Evolutionary conservation across 1,140 invertebrate species (phyloP).

Genomic region (Lucilia cuprina): DNA sequence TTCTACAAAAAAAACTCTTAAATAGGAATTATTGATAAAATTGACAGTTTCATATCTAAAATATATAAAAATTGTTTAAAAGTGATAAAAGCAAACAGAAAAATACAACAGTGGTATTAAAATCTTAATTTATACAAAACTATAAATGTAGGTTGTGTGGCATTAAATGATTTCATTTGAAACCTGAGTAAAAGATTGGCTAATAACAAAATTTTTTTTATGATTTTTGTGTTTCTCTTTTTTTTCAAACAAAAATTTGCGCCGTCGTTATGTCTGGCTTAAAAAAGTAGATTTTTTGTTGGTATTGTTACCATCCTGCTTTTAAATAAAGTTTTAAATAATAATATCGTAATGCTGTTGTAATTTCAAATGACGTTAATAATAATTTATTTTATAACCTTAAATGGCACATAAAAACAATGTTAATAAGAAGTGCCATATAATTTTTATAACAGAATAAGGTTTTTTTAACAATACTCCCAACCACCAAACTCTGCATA

Average conservation of each 20-base stretch:
- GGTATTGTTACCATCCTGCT: no score
- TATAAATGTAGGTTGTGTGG: conserved; percentile 9
- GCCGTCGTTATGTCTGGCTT: conserved; percentile 19
- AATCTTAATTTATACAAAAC: not conserved
- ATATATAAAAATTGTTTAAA: not conserved
- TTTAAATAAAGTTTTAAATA: not conserved
- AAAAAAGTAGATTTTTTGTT: no score
- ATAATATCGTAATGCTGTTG: not conserved
- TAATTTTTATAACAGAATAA: conserved; percentile 6
- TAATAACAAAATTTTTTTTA: not conserved
- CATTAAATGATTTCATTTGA: no score
- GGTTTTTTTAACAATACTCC: not conserved
- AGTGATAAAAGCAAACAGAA: not conserved
- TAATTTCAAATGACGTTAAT: conserved; percentile 52
- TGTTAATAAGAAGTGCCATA: conserved; percentile 24
- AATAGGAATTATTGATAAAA: conserved; percentile 28
- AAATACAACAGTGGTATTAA: not conserved
- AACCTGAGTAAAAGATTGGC: no score
- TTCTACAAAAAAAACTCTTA: not conserved
- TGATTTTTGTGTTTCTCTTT: not conserved
- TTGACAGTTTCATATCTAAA: conserved; percentile 25
- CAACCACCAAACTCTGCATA: not conserved
- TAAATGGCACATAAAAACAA: conserved; percentile 57
- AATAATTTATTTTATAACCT: conserved; percentile 63
- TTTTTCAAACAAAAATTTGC: not conserved